Conservation (phyloP, 2,888 invertebrate genomes). For the Leptarthrus brevirostris region DNA sequence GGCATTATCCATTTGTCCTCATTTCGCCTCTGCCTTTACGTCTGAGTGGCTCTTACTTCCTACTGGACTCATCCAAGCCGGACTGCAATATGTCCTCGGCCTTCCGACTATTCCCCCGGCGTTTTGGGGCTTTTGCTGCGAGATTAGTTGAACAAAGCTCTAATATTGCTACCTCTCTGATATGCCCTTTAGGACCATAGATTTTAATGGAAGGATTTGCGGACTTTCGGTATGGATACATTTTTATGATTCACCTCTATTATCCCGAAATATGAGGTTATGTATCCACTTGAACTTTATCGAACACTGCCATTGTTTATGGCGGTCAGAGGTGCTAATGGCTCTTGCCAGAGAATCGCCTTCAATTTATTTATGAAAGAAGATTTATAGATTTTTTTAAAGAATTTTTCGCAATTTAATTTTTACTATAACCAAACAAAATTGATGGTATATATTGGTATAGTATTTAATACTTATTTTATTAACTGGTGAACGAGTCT, state of each 20-base stretch:
- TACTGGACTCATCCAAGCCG: conserved; percentile 12
- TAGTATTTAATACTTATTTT: no score
- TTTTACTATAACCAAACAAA: no score
- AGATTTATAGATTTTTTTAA: no score
- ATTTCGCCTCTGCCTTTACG: conserved; percentile 26
- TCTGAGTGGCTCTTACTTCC: conserved; percentile 12
- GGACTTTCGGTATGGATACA: conserved; percentile 12
- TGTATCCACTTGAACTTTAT: conserved; percentile 19
- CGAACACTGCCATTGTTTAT: not conserved
- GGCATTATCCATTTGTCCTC: conserved; percentile 42
- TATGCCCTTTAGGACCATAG: conserved; percentile 26
- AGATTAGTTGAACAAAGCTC: conserved; percentile 31
- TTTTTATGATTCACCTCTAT: conserved; percentile 33
- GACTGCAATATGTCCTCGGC: conserved; percentile 11
- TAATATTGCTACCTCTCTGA: conserved; percentile 18
- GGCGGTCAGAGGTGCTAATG: not conserved
- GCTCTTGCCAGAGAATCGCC: not conserved
- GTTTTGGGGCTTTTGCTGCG: conserved; percentile 12
- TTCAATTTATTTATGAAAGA: no score
- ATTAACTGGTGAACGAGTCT: no score
- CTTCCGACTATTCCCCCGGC: not conserved
- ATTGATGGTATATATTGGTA: no score
- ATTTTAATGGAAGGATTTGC: conserved; percentile 45
- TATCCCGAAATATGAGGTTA: conserved; percentile 16
- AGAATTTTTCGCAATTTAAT: no score